A percentile compares a stretch with the other conserved stretches of the same genome.
These are phyloP conservation scores for Iphiclides podalirius DNA, from an alignment of 2,888 invertebrate genomes.

Conservation along the genomic window DNA sequence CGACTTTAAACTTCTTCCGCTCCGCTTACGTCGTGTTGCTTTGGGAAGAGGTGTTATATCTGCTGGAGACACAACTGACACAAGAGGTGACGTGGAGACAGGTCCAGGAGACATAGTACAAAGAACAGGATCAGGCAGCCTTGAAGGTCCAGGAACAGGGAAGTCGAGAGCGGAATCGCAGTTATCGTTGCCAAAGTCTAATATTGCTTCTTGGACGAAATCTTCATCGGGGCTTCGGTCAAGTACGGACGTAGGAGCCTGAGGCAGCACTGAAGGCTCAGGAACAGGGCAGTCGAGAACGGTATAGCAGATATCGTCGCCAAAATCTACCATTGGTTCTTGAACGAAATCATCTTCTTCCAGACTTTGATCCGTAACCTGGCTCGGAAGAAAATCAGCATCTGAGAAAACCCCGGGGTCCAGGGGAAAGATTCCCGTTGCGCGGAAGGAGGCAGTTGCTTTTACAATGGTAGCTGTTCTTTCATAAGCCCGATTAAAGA, in stretches of 20 bases:
- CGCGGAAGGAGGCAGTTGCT: conserved; percentile 9
- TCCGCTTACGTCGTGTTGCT: conserved; percentile 16
- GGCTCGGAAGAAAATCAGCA: no score
- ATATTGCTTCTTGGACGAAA: conserved; percentile 8
- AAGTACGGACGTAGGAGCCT: conserved; percentile 5
- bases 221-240: conserved; percentile 8
- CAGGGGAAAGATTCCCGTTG: conserved; percentile 12
- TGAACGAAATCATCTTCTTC: no score
- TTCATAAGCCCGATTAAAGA: conserved; percentile 11
- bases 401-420: background rate
- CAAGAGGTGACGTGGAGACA: conserved; percentile 14
- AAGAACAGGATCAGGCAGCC: conserved; percentile 15
- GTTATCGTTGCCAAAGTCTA: conserved; percentile 11
- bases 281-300: background rate
- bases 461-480: conserved; percentile 12
- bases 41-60: conserved; percentile 16
- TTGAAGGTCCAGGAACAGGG: conserved; percentile 18
- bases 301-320: conserved; percentile 3
- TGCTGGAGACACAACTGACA: conserved; percentile 13
- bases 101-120: conserved; percentile 10
- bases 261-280: conserved; percentile 9
- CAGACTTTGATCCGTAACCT: no score
- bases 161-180: conserved; percentile 6
- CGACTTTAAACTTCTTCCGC: conserved; percentile 17
- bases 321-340: no score